These are phyloP conservation scores for Theretra japonica DNA, from an alignment of 2,888 invertebrate genomes.

Conservation along the genomic window DNA sequence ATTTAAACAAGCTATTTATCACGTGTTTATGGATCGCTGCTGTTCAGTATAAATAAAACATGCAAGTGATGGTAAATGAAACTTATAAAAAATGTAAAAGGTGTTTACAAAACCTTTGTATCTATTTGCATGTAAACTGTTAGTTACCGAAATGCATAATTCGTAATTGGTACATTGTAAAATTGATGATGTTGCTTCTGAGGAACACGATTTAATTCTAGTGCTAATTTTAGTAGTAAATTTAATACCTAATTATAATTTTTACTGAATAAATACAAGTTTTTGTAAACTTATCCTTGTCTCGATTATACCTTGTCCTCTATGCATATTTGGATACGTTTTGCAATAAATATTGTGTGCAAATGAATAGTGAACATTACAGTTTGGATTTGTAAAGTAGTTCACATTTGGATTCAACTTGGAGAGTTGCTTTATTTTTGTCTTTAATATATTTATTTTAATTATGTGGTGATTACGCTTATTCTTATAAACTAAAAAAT, in stretches of 20 bases:
- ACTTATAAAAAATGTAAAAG: slow-evolving; percentile 31
- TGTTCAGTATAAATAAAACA: slow-evolving; percentile 32
- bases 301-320: slow-evolving; percentile 53
- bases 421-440: slow-evolving; percentile 25
- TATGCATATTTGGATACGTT: slow-evolving; percentile 23
- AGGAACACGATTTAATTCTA: slow-evolving; percentile 58
- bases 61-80: slow-evolving; percentile 41
- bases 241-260: slow-evolving; percentile 67
- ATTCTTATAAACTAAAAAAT: slow-evolving; percentile 29
- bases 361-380: not conserved
- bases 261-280: slow-evolving; percentile 70
- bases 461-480: slow-evolving; percentile 24
- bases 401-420: slow-evolving; percentile 21
- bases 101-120: slow-evolving; percentile 46
- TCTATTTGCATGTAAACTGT: slow-evolving; percentile 55
- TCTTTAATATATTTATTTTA: slow-evolving; percentile 22
- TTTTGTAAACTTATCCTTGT: slow-evolving; percentile 68
- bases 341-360: slow-evolving; percentile 2
- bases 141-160: slow-evolving; percentile 60
- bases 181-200: slow-evolving; percentile 51
- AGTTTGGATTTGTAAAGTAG: slow-evolving; percentile 13
- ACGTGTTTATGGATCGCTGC: slow-evolving; percentile 18
- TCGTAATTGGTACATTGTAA: slow-evolving; percentile 43
- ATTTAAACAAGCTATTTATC: slow-evolving; percentile 47
- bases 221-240: slow-evolving; percentile 74